Evolutionary conservation across 2,888 invertebrate species (phyloP).

Genomic region (Epirrhoe tristata): DNA sequence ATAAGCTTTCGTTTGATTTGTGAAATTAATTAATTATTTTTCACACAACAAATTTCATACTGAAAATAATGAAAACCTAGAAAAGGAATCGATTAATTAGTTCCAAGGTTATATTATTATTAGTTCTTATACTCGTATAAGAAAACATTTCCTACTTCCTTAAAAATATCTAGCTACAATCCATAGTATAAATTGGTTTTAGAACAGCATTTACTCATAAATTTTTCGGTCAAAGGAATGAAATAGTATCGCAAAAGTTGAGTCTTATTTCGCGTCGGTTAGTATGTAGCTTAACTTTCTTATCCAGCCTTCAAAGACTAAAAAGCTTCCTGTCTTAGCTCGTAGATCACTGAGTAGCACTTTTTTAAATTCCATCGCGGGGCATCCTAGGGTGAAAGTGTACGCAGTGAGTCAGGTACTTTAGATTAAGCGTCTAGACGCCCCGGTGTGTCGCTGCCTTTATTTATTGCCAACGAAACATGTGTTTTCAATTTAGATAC

Average conservation of each 20-base stretch:
- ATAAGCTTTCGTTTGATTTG: no score
- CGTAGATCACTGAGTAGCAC: conserved; percentile 29
- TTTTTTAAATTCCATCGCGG: conserved; percentile 31
- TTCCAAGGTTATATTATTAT: no score
- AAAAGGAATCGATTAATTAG: no score
- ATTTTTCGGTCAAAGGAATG: no score
- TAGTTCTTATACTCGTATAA: no score
- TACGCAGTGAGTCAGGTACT: conserved; percentile 45
- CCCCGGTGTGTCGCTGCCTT: conserved; percentile 41
- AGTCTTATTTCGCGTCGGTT: neutral
- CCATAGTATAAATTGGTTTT: no score
- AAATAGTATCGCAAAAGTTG: neutral
- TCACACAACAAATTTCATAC: no score
- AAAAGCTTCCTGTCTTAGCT: conserved; percentile 27
- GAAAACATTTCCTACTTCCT: no score
- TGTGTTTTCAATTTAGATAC: conserved; percentile 48
- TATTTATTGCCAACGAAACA: conserved; percentile 47
- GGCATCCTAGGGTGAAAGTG: conserved; percentile 38
- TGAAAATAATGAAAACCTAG: no score
- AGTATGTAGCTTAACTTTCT: neutral
- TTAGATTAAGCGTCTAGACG: conserved; percentile 50
- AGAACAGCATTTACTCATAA: no score
- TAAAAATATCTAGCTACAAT: no score
- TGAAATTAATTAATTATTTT: no score
- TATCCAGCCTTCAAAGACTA: conserved; percentile 16